These are phyloP conservation scores for Coelopa frigida DNA, from an alignment of 1,140 invertebrate genomes.

Conservation along the genomic window DNA sequence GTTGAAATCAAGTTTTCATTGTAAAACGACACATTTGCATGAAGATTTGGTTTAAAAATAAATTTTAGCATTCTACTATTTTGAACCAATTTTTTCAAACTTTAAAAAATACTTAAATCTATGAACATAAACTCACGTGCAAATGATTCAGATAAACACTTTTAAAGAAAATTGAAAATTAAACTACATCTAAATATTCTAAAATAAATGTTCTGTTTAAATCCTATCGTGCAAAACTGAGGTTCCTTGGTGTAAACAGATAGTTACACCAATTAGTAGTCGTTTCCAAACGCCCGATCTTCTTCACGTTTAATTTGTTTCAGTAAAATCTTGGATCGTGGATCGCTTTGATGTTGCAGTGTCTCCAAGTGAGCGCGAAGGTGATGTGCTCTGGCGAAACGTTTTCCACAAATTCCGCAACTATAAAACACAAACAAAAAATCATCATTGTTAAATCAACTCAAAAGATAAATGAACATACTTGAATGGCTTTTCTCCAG, in stretches of 20 bases:
- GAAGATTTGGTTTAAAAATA: not conserved
- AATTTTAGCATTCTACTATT: no score
- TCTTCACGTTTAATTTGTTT: constrained; percentile 10
- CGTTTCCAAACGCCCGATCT: not conserved
- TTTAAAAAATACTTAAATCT: no score
- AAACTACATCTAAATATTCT: not conserved
- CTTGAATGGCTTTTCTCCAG: constrained; percentile 35
- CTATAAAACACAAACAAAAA: constrained; percentile 12
- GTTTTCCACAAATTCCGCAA: constrained; percentile 32
- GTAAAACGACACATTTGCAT: not conserved
- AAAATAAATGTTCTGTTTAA: not conserved
- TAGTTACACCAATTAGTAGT: no score
- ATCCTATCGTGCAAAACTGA: no score
- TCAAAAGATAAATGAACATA: constrained; percentile 13
- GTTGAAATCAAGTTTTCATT: not conserved
- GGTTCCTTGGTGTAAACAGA: no score
- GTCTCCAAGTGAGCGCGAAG: constrained; percentile 37
- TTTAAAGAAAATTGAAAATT: no score
- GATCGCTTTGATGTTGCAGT: constrained; percentile 34
- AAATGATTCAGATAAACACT: no score
- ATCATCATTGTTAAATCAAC: not conserved
- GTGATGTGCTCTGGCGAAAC: constrained; percentile 38
- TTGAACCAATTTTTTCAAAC: no score
- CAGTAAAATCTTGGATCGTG: constrained; percentile 15
- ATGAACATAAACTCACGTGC: no score